These are phyloP conservation scores for Lamellibrachia satsuma DNA, from an alignment of 2,888 invertebrate genomes.

Conservation along the genomic window DNA sequence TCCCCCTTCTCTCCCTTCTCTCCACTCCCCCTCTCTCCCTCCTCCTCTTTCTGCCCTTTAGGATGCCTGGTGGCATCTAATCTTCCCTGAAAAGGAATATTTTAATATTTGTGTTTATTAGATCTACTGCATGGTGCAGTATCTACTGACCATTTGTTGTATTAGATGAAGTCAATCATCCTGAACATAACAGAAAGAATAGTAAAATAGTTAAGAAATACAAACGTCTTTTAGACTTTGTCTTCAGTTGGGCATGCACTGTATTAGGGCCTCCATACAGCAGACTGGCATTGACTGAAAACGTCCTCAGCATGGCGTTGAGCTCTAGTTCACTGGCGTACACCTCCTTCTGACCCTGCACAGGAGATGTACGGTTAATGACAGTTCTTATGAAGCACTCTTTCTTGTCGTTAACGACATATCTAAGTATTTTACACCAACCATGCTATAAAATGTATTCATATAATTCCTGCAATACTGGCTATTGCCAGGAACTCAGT, in stretches of 20 bases:
- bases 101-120: background rate
- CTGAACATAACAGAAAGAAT: background rate
- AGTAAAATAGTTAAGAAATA: background rate
- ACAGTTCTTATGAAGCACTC: background rate
- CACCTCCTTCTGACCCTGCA: conserved; percentile 45
- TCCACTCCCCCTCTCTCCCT: background rate
- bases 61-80: background rate
- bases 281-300: conserved; percentile 60
- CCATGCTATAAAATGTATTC: too few relatives aligned
- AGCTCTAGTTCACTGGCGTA: conserved; percentile 63
- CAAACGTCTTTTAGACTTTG: conserved; percentile 59
- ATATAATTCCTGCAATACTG: too few relatives aligned
- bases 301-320: conserved; percentile 61
- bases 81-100: background rate
- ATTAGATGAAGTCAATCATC: too few relatives aligned
- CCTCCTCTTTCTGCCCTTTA: background rate
- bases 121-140: background rate
- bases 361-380: background rate
- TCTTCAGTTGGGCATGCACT: conserved; percentile 60
- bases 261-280: conserved; percentile 66
- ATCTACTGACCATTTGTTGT: too few relatives aligned
- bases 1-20: too few relatives aligned
- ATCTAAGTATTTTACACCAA: too few relatives aligned
- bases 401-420: too few relatives aligned
- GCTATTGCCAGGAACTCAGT: too few relatives aligned